Conservation (phyloP, 1,140 invertebrate species). For the Drosophila prosaltans region DNA sequence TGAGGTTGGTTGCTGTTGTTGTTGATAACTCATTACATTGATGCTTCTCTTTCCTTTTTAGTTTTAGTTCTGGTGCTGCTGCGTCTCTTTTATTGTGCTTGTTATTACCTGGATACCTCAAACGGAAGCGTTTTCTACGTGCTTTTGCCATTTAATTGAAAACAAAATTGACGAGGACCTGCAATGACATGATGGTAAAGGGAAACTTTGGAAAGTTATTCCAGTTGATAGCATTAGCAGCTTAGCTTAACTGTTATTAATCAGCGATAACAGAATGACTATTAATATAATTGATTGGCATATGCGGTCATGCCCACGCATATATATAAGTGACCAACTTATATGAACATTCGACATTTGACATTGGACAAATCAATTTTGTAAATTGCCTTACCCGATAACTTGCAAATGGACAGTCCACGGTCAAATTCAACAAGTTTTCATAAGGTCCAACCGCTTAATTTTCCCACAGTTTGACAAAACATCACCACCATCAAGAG, state of each 20-base stretch:
- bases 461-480: not conserved
- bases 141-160: constrained; percentile 66
- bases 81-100: constrained; percentile 20
- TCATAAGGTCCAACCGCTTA: not conserved
- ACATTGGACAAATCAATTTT: constrained; percentile 13
- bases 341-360: not conserved
- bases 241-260: constrained; percentile 15
- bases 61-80: constrained; percentile 13
- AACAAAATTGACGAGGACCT: constrained; percentile 38
- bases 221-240: constrained; percentile 2
- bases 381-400: constrained; percentile 8
- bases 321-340: not conserved
- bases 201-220: not conserved
- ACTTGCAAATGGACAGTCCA: constrained; percentile 8
- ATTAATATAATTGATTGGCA: constrained; percentile 43
- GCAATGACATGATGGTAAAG: constrained; percentile 21
- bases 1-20: constrained; percentile 14
- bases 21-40: constrained; percentile 1
- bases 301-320: constrained; percentile 24
- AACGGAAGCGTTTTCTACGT: constrained; percentile 71
- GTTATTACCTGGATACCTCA: constrained; percentile 52
- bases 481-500: not conserved
- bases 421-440: constrained; percentile 6
- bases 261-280: constrained; percentile 30
- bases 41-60: constrained; percentile 6